phyloP scores from a whole-genome alignment of 2,888 invertebrate genomes.

The Latrodectus elegans region DNA sequence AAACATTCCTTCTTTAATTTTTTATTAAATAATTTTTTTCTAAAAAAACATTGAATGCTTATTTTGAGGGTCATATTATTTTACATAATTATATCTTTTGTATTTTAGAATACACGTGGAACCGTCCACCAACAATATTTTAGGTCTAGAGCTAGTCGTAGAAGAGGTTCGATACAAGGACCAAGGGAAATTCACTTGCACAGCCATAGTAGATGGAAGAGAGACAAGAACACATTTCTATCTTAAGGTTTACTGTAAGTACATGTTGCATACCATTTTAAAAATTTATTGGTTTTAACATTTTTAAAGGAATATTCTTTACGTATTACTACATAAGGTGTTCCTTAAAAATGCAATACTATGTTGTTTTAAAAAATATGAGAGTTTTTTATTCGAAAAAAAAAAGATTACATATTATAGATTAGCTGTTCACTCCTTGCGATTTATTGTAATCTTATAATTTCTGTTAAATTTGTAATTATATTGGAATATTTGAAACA shows the following conservation, averaged over 20 bases:
- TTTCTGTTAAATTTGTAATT: too few species aligned
- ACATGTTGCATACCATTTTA: neutral
- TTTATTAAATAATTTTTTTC: neutral
- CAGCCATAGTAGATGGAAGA: slow-evolving; percentile 72
- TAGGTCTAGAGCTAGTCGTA: slow-evolving; percentile 76
- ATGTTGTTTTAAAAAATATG: too few species aligned
- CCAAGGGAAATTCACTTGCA: slow-evolving; percentile 78
- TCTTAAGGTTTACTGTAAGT: slow-evolving; percentile 73
- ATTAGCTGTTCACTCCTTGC: too few species aligned
- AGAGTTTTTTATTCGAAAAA: too few species aligned
- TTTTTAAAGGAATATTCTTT: too few species aligned
- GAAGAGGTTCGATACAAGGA: slow-evolving; percentile 76
- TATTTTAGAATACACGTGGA: slow-evolving; percentile 46
- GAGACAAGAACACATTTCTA: slow-evolving; percentile 71
- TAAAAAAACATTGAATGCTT: neutral
- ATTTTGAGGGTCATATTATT: neutral
- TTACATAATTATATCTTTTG: neutral
- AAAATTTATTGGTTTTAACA: too few species aligned
- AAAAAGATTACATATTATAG: too few species aligned
- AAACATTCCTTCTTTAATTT: neutral
- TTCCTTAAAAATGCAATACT: too few species aligned
- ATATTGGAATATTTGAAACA: too few species aligned
- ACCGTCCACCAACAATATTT: slow-evolving; percentile 15
- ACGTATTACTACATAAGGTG: too few species aligned
- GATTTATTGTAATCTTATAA: too few species aligned